phyloP scores from a whole-genome alignment of 2,113 vertebrate genomes.

The Equus quagga region DNA sequence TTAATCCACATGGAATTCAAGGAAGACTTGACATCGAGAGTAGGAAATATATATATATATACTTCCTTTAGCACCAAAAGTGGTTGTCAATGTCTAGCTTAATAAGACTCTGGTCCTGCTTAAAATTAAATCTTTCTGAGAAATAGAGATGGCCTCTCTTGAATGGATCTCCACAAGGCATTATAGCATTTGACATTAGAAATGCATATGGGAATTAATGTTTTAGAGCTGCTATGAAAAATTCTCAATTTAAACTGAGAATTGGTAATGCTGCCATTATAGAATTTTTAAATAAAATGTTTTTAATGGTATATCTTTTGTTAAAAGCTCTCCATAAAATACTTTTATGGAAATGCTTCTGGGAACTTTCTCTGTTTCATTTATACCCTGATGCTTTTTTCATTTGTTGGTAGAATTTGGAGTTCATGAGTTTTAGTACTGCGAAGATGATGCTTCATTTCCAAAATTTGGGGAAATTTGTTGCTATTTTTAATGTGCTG shows the following conservation, averaged over 20 bases:
- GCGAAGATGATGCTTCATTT: background rate
- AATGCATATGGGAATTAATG: background rate
- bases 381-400: background rate
- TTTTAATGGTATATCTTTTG: background rate
- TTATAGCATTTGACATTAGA: background rate
- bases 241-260: background rate
- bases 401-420: background rate
- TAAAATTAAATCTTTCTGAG: background rate
- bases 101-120: background rate
- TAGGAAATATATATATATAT: background rate
- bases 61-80: background rate
- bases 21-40: background rate
- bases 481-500: background rate
- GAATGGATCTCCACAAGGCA: background rate
- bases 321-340: background rate
- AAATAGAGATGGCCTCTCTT: background rate
- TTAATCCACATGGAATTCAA: background rate
- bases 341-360: background rate
- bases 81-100: background rate
- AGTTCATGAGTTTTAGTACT: background rate
- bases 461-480: background rate
- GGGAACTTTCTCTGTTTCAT: background rate
- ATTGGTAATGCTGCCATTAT: background rate
- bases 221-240: background rate
- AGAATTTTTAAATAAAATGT: background rate